Evolutionary conservation across 2,113 vertebrate species (phyloP), one percentile per base, ranked within the genome.

Genomic region (Oreochromis aureus): DNA sequence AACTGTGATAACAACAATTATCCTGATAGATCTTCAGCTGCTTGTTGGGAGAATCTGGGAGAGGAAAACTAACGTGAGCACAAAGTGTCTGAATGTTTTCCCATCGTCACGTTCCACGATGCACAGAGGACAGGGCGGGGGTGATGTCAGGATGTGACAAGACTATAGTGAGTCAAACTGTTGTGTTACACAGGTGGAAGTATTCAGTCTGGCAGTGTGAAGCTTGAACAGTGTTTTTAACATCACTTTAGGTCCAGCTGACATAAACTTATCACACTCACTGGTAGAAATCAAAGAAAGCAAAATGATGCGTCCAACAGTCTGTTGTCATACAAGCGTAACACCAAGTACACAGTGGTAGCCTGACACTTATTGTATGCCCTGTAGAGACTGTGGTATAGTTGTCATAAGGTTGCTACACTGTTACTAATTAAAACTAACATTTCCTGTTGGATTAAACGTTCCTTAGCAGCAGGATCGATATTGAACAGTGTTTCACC

Each of bases 41-140:
- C 58, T 61, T 30, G 27, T 32, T 61, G 58, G 27, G 0, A 15
- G 22, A 58, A 27, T 58, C 22, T 27, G 24, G 55, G 55, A 58
- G 0, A 58, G 22, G 0, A 58, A 27, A 58, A 58, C 55, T 13
- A 56, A 56, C 58, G 0, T 61, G 27, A 5, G 27, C 58, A 30
- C 58, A 2, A 32, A 56, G 15, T 34, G 30, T 61, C 7, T 30
- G 24, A 16, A 59, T 9, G 27, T 30, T 30, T 59, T 59, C 58
- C 0, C 27, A 30, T 32, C 1, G 1, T 32, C 24, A 59, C 27
- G 0, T 1, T 59, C 56, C 56, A 30, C 7, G 3, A 59, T 30
- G 13, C 56, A 59, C 7, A 59, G 58, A 32, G 58, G 27, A 61
- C 13, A 32, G 58, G 7, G 3, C 18, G 5, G 51, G 58, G 30